phyloP scores from a whole-genome alignment of 2,113 vertebrate species.

The Saccopteryx bilineata region DNA sequence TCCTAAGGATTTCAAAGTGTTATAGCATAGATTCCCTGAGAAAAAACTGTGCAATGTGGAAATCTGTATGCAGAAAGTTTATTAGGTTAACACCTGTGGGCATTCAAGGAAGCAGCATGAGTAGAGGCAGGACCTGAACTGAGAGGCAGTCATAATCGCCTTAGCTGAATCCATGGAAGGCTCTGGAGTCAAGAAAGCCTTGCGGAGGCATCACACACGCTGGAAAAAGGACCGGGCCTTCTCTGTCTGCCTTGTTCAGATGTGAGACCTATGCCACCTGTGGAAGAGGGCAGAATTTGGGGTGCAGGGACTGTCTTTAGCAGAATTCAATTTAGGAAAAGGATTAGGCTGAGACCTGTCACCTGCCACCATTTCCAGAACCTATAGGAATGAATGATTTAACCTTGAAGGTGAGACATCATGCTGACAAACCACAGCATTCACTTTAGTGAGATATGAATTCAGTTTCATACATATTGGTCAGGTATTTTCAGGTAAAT shows the following conservation, averaged over 20 bases:
- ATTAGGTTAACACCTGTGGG: too few species aligned
- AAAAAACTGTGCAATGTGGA: background rate
- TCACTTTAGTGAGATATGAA: background rate
- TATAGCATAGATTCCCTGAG: background rate
- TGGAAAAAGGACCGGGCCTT: background rate
- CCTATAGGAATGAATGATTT: background rate
- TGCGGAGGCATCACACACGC: too few species aligned
- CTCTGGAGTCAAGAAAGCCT: too few species aligned
- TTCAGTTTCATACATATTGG: background rate
- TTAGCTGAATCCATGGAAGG: background rate
- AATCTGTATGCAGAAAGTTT: background rate
- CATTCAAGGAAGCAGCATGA: background rate
- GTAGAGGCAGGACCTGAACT: background rate
- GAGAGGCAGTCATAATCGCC: fast-evolving
- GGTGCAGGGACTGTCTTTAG: background rate
- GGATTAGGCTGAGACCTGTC: background rate
- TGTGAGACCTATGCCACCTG: fast-evolving
- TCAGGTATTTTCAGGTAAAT: background rate
- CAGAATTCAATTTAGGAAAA: background rate
- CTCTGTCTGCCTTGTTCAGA: background rate
- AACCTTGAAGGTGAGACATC: background rate
- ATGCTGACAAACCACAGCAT: background rate
- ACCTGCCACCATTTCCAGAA: background rate
- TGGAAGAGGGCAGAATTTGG: background rate
- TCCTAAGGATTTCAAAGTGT: background rate